Evolutionary conservation across 2,113 vertebrate genomes (phyloP), one percentile per base, ranked within the genome.

Genomic region (Macrotus californicus): DNA sequence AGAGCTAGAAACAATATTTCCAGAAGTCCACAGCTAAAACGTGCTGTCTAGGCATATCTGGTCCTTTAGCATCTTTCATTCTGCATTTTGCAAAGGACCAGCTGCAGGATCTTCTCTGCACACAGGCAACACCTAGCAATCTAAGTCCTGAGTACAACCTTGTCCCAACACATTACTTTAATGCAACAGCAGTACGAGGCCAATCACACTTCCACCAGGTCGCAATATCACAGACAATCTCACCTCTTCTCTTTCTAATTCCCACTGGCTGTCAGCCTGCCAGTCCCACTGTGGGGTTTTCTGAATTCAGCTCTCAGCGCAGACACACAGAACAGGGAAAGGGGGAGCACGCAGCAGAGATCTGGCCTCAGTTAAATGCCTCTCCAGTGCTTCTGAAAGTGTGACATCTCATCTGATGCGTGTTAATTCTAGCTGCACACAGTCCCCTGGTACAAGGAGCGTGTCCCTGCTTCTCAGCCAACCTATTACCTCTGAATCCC

Each of bases 371-470:
- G 93, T 97, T 96, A 98, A 97, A 0, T 82, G 94, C 83, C 93
- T 98, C 97, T 95, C 94, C 92, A n/a, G 91, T 94, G 97, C 97
- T 95, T 96, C 94, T 72, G 93, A 91, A 95, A 97, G 77, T 97
- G 95, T 97, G 97, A 98, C 97, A 98, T 98, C 97, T 98, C 97
- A 96, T 98, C 98, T 95, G 96, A 97, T 98, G 96, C 97, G 96
- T 96, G 95, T 97, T 98, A 97, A 97, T 97, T 98, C 95, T 94
- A 97, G 97, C 95, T 92, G 94, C 91, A 95, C 94, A 85, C 2
- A 1, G 89, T 98, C 97, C 96, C 97, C 95, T 96, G 97, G 94
- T 91, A 96, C 70, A 50, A 96, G 66, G 85, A 97, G 95, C 70
- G 29, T 98, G 97, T 98, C 94, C 96, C 94, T 97, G 95, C 95